phyloP scores from a whole-genome alignment of 2,888 invertebrate genomes.

The Itoplectis maculator region DNA sequence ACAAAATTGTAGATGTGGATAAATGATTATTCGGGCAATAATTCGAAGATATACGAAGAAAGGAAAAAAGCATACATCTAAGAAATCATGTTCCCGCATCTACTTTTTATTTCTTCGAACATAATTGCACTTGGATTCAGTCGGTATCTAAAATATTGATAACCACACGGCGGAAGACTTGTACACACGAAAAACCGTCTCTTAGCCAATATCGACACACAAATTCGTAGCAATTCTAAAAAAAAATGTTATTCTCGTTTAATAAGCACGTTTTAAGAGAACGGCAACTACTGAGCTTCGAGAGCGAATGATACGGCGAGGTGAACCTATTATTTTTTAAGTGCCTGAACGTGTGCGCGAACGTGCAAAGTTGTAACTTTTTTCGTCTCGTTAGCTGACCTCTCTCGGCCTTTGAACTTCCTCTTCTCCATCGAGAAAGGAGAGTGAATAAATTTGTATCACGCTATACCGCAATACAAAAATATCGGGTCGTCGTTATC shows the following conservation, averaged over 20 bases:
- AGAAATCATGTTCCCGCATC: neutral
- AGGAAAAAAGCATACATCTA: neutral
- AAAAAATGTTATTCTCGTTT: neutral
- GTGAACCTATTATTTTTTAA: conserved; percentile 52
- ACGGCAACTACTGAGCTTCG: conserved; percentile 33
- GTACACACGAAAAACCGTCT: conserved; percentile 32
- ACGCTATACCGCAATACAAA: conserved; percentile 28
- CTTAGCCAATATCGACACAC: conserved; percentile 13
- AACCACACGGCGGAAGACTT: conserved; percentile 20
- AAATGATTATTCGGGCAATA: neutral
- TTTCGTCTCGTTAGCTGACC: conserved; percentile 15
- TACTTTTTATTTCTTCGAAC: conserved; percentile 3
- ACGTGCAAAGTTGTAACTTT: conserved; percentile 28
- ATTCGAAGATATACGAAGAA: neutral
- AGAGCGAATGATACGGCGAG: conserved; percentile 17
- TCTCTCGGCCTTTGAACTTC: conserved; percentile 44
- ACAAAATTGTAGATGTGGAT: neutral
- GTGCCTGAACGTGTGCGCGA: conserved; percentile 57
- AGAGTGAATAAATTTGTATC: conserved; percentile 29
- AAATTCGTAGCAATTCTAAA: conserved; percentile 38
- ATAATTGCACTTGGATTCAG: conserved; percentile 3
- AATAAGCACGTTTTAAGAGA: neutral
- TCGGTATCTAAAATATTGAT: conserved; percentile 1
- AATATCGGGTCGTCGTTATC: neutral
- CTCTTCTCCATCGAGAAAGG: conserved; percentile 4